Base-by-base conservation (phyloP, 2,888 invertebrate genomes). In the Oithona nana region DNA sequence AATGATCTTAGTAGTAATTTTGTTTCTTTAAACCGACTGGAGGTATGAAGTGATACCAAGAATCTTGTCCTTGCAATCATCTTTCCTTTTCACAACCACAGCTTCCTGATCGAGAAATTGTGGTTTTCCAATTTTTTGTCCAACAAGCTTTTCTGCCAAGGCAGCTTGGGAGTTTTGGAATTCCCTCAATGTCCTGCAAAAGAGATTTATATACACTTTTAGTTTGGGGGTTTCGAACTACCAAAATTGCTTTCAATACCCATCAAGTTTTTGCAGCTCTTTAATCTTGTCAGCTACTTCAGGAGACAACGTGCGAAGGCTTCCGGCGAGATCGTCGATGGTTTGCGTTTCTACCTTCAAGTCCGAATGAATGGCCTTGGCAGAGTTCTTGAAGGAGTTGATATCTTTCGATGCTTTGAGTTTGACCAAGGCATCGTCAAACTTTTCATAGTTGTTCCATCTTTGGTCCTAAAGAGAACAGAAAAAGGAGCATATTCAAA, bases 91-190 rank as follows among this genome's bases (percentile, higher is more conserved):
- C 30, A 73, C 72, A 48, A 79, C 74, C 26, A 71, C 72, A 58
- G 74, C 71, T 67, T 82, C 82, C 20, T 74, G 74, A 51, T 81
- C 81, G 49, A 81, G 71, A 69, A 81, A 82, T 66, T 76, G 77
- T 64, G 76, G 76, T 65, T 80, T 77, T 58, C 73, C 73, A 67
- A 81, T 75, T 71, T 81, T 81, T 11, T 78, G 79, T 3, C 76
- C 74, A 24, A 81, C 77, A 50, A 83, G 71, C 69, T 80, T 80
- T 66, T 83, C 82, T n/a, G 79, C 76, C 64, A 76, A 75, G 22
- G 76, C 70, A 24, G 75, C 73, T 66, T 79, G 79, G 51, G 75
- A 75, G 13, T 69, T 66, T 51, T 73, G 69, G 31, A 69, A 68
- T 28, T 75, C 75, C 66, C 71, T 68, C 64, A 68, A 67, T 6